Conservation (phyloP, 2,888 invertebrate species). For the Andrena marginata region DNA sequence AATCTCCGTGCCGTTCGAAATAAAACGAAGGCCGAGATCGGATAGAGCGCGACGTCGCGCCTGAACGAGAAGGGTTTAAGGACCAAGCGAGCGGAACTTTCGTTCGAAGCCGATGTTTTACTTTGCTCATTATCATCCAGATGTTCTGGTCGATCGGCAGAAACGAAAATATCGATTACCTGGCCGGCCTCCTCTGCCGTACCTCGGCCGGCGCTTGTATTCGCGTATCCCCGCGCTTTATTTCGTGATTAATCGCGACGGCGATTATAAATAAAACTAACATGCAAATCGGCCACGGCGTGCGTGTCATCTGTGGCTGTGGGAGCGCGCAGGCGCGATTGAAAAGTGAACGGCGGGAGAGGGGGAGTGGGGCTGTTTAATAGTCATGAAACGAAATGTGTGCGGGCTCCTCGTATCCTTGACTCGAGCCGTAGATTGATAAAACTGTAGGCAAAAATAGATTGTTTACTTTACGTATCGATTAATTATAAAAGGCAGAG, state of each 20-base stretch:
- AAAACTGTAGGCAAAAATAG: constrained; percentile 36
- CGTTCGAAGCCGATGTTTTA: constrained; percentile 16
- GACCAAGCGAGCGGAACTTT: constrained; percentile 5
- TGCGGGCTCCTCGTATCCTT: constrained; percentile 20
- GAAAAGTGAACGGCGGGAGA: not conserved
- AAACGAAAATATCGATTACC: constrained; percentile 51
- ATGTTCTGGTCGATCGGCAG: constrained; percentile 20
- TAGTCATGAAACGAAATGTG: constrained; percentile 33
- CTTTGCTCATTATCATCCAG: constrained; percentile 49
- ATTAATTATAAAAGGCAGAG: constrained; percentile 1
- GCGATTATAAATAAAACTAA: constrained; percentile 20
- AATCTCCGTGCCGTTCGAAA: constrained; percentile 1
- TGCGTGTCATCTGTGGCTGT: not conserved
- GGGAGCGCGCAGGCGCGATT: not conserved
- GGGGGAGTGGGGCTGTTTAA: constrained; percentile 17
- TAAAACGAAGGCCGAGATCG: constrained; percentile 12
- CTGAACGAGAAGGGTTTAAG: constrained; percentile 14
- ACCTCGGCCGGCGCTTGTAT: not conserved
- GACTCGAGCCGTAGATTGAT: constrained; percentile 15
- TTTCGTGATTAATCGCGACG: constrained; percentile 44
- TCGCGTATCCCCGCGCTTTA: constrained; percentile 3
- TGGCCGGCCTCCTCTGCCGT: not conserved
- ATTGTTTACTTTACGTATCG: constrained; percentile 30
- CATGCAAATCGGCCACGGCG: constrained; percentile 1
- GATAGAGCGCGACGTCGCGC: constrained; percentile 6